phyloP scores from a whole-genome alignment of 2,113 vertebrate species.

The Percina caprodes region DNA sequence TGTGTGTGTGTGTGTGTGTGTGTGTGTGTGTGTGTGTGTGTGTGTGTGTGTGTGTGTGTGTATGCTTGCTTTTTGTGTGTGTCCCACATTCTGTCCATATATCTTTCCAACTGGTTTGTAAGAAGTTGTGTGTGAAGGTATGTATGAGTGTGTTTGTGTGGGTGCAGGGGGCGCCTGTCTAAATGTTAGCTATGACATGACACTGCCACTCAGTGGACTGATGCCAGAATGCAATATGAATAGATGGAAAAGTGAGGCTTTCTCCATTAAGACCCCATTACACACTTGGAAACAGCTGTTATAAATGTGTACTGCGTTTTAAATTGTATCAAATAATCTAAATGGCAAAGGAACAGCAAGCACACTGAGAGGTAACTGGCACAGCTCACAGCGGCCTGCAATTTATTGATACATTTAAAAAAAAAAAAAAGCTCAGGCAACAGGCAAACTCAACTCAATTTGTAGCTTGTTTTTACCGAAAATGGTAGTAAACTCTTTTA shows the following conservation, averaged over 20 bases:
- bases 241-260: neutral
- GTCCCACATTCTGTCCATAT: constrained; percentile 32
- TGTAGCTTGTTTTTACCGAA: neutral
- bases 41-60: constrained; percentile 7
- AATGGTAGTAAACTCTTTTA: neutral
- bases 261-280: constrained; percentile 11
- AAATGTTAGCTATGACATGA: constrained; percentile 59
- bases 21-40: neutral
- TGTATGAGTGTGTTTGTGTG: constrained; percentile 23
- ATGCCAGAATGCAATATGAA: constrained; percentile 66
- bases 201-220: constrained; percentile 80
- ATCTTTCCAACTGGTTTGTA: constrained; percentile 41
- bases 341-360: neutral
- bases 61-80: neutral
- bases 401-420: neutral
- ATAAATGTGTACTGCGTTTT: constrained; percentile 20
- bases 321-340: constrained; percentile 6
- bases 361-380: constrained; percentile 5
- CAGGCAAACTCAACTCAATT: neutral
- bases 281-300: constrained; percentile 36
- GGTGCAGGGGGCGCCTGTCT: neutral
- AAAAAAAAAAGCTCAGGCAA: neutral
- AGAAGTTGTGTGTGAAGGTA: constrained; percentile 4
- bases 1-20: constrained; percentile 6
- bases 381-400: neutral